phyloP scores from a whole-genome alignment of 2,797 vertebrate genomes.

The Monodelphis domestica region DNA sequence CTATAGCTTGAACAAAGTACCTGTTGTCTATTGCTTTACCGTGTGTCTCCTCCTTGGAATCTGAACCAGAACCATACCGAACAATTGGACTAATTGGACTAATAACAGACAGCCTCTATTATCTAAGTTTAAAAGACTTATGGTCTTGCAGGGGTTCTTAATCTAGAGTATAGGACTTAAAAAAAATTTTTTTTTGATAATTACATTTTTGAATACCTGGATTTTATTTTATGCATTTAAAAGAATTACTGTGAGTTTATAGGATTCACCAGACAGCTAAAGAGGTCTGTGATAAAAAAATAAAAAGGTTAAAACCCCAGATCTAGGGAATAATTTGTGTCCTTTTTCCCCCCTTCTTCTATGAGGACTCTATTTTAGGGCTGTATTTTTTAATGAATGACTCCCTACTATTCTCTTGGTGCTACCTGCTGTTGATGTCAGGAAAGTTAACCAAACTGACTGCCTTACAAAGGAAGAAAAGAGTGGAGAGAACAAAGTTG shows the following conservation, averaged over 20 bases:
- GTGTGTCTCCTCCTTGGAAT: no score
- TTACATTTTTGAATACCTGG: neutral
- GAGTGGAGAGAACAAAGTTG: neutral
- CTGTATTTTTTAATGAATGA: neutral
- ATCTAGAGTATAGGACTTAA: neutral
- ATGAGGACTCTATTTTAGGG: neutral
- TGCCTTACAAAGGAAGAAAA: neutral
- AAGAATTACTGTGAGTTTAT: neutral
- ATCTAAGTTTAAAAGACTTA: neutral
- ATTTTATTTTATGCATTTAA: neutral
- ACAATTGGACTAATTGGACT: no score
- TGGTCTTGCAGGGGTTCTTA: neutral
- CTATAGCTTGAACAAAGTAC: no score
- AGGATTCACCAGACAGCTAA: neutral
- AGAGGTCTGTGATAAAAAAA: neutral
- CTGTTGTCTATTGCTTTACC: no score
- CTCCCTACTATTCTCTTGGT: neutral
- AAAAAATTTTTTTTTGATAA: neutral
- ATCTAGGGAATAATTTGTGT: neutral
- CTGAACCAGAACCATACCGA: no score
- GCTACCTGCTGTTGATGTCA: neutral
- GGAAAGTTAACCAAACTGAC: neutral
- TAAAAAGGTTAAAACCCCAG: neutral
- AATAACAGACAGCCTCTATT: neutral
- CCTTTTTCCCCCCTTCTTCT: neutral